Evolutionary conservation across 37 sponge, comb jelly and placozoan species (phyloP).

Genomic region (Spongilla lacustris): DNA sequence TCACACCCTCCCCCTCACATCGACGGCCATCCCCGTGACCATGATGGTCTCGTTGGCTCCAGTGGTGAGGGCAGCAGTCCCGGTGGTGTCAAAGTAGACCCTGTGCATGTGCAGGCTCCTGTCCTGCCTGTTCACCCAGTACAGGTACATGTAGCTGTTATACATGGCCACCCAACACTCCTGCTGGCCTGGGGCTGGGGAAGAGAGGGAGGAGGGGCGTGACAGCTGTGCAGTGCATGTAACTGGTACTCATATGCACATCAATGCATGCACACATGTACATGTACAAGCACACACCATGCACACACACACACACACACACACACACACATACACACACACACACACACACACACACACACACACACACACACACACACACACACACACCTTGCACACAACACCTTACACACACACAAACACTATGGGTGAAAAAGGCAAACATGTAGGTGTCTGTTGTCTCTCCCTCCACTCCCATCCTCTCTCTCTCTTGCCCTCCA

Average conservation of each 20-base stretch:
- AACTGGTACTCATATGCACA: background rate
- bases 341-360: background rate
- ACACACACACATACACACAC: constrained; percentile 2
- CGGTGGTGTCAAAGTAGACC: background rate
- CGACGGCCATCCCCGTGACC: background rate
- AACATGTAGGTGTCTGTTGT: background rate
- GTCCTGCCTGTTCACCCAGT: constrained; percentile 9
- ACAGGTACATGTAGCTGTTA: background rate
- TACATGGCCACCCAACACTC: background rate
- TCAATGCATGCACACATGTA: constrained; percentile 1
- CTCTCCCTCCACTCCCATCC: constrained; percentile 1
- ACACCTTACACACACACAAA: background rate
- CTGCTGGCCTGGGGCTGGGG: background rate
- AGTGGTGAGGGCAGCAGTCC: background rate
- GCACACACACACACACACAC: constrained; percentile 19
- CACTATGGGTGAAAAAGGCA: constrained; percentile 1
- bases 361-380: constrained; percentile 12
- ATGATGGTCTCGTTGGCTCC: constrained; percentile 1
- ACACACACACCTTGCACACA: background rate
- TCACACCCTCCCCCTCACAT: background rate
- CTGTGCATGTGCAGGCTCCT: background rate
- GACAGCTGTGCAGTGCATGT: constrained; percentile 6
- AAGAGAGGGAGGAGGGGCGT: background rate
- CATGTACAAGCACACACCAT: constrained; percentile 1
- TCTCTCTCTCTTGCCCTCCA: background rate